Percentiles rank a stretch among this genome's conserved stretches.
Evolutionary conservation across 2,888 invertebrate genomes (phyloP).

Genomic region (Eupelmus urozonus): DNA sequence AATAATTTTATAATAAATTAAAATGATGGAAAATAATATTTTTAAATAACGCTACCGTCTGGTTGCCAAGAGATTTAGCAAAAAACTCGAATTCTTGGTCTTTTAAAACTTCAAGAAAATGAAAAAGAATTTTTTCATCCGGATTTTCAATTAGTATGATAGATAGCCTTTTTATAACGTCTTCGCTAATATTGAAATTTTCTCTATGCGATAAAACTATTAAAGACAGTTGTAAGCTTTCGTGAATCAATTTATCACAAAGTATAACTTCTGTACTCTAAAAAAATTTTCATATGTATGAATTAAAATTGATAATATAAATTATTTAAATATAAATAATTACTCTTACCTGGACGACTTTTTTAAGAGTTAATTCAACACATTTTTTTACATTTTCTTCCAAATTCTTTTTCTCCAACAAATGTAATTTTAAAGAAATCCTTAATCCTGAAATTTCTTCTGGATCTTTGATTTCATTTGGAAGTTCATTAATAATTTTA

Average conservation of each 20-base stretch:
- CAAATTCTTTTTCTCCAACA: constrained; percentile 60
- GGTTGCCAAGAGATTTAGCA: constrained; percentile 59
- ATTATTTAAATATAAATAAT: neutral
- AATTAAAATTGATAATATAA: neutral
- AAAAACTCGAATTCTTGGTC: constrained; percentile 65
- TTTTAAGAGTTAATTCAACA: constrained; percentile 61
- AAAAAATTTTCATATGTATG: constrained; percentile 46
- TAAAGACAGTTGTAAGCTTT: constrained; percentile 64
- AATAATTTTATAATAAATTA: constrained; percentile 37
- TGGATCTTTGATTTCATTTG: constrained; percentile 59
- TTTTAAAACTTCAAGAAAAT: constrained; percentile 64
- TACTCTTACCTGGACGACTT: constrained; percentile 63
- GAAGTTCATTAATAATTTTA: constrained; percentile 61
- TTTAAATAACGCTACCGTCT: constrained; percentile 61
- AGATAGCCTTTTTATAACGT: constrained; percentile 65
- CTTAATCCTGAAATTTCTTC: constrained; percentile 66
- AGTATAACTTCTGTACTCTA: constrained; percentile 54
- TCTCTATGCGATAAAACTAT: constrained; percentile 64
- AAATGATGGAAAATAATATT: constrained; percentile 42
- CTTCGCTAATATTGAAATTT: constrained; percentile 62
- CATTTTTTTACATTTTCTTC: constrained; percentile 61
- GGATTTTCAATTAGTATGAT: constrained; percentile 63
- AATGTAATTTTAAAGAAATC: constrained; percentile 64
- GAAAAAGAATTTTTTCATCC: constrained; percentile 61
- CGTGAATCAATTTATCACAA: constrained; percentile 60